A percentile compares a stretch with the other conserved stretches of the same genome.
Conservation (phyloP, 2,888 invertebrate genomes). For the Andrena hattorfiana region DNA sequence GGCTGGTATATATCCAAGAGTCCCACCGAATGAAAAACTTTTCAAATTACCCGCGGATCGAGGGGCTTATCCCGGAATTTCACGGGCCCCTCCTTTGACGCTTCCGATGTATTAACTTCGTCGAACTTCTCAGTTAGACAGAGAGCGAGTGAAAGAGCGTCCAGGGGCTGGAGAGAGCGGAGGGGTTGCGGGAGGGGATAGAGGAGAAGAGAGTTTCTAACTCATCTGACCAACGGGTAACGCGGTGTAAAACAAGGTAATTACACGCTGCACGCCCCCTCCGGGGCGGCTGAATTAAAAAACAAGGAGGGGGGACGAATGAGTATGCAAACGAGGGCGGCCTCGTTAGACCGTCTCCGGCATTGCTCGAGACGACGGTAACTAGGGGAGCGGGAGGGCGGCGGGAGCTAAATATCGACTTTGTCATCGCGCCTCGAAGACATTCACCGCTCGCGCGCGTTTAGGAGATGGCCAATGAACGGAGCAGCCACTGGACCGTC, state of each 20-base stretch:
- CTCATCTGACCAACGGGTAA: conserved; percentile 48
- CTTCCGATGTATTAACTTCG: conserved; percentile 48
- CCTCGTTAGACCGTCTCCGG: conserved; percentile 43
- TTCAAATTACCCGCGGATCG: conserved; percentile 34
- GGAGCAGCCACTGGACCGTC: conserved; percentile 69
- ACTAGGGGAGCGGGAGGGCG: not conserved
- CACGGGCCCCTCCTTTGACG: conserved; percentile 26
- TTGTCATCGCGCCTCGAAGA: conserved; percentile 46
- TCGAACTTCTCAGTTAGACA: conserved; percentile 30
- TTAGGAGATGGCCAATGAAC: conserved; percentile 29
- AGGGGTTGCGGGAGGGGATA: too few relatives aligned
- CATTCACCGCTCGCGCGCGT: conserved; percentile 28
- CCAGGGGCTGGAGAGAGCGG: not conserved
- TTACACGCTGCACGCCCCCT: conserved; percentile 45
- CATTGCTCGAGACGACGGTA: conserved; percentile 13
- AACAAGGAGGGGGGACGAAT: conserved; percentile 45
- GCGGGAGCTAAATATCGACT: conserved; percentile 46
- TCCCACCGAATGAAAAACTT: conserved; percentile 24
- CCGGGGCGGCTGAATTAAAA: conserved; percentile 55
- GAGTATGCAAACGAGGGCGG: conserved; percentile 66
- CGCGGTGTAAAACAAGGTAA: conserved; percentile 60
- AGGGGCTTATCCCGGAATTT: conserved; percentile 21
- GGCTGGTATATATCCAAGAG: conserved; percentile 18
- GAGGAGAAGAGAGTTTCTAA: conserved; percentile 24
- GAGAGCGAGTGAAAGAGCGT: not conserved